Evolutionary conservation across 2,113 vertebrate species (phyloP).

Genomic region (Phylloscopus trochiloides): DNA sequence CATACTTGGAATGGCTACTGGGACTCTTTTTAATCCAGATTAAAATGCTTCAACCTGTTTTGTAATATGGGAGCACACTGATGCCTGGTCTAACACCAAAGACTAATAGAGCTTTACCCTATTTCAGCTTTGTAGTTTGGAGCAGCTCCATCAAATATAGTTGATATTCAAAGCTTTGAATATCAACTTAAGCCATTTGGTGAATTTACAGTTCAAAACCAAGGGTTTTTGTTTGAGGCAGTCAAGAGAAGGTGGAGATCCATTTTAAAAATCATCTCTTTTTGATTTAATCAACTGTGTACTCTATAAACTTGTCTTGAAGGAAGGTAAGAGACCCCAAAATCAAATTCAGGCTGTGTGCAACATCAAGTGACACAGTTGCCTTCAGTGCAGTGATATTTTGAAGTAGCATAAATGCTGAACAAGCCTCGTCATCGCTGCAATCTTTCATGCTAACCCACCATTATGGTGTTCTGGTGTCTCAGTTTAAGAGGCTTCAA

Average conservation of each 20-base stretch:
- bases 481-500: background rate
- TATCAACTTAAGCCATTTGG: background rate
- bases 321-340: background rate
- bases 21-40: background rate
- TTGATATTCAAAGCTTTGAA: too few species aligned
- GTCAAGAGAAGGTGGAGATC: background rate
- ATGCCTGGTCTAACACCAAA: background rate
- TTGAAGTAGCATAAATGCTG: background rate
- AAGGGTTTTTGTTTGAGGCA: background rate
- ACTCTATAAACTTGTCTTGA: background rate
- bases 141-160: background rate
- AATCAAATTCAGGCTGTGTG: background rate
- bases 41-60: background rate
- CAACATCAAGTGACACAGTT: background rate
- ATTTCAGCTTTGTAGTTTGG: background rate
- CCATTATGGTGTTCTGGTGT: rapidly evolving
- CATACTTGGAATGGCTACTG: background rate
- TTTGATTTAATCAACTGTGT: background rate
- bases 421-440: background rate
- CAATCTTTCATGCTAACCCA: background rate
- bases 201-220: background rate
- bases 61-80: background rate
- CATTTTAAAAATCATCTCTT: rapidly evolving
- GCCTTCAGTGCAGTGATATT: background rate
- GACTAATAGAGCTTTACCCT: background rate